phyloP scores from a whole-genome alignment of 2,113 vertebrate species.

The Cyanistes caeruleus region DNA sequence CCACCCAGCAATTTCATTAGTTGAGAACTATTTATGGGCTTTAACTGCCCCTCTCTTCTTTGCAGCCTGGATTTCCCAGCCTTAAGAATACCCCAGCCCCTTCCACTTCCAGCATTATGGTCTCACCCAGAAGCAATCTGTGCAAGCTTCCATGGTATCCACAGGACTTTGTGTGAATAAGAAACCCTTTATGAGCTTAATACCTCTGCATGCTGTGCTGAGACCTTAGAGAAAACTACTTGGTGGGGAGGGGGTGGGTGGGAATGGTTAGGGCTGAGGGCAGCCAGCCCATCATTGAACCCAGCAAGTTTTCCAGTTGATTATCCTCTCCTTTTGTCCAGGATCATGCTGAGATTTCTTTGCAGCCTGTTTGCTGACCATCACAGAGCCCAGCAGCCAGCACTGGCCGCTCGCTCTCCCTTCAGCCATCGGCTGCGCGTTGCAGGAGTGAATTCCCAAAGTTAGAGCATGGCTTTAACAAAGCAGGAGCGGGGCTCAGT shows the following conservation, averaged over 20 bases:
- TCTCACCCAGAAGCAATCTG: conserved; percentile 41
- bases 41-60: conserved; percentile 25
- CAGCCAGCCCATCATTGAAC: background rate
- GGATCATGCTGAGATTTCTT: background rate
- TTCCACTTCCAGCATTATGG: conserved; percentile 22
- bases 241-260: background rate
- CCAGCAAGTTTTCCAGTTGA: background rate
- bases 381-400: background rate
- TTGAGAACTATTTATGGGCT: conserved; percentile 45
- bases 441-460: background rate
- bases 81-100: background rate
- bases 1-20: conserved; percentile 56
- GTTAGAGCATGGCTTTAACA: background rate
- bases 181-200: conserved; percentile 11
- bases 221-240: background rate
- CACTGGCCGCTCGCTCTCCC: background rate
- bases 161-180: background rate
- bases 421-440: background rate
- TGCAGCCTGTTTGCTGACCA: background rate
- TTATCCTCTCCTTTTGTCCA: background rate
- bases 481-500: background rate
- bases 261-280: background rate
- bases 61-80: conserved; percentile 23
- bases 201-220: background rate
- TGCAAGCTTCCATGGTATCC: background rate